A percentile compares a stretch with the other conserved stretches of the same genome.
These are phyloP conservation scores for Botia kubotai DNA, from an alignment of 2,797 vertebrate genomes.

Conservation along the genomic window DNA sequence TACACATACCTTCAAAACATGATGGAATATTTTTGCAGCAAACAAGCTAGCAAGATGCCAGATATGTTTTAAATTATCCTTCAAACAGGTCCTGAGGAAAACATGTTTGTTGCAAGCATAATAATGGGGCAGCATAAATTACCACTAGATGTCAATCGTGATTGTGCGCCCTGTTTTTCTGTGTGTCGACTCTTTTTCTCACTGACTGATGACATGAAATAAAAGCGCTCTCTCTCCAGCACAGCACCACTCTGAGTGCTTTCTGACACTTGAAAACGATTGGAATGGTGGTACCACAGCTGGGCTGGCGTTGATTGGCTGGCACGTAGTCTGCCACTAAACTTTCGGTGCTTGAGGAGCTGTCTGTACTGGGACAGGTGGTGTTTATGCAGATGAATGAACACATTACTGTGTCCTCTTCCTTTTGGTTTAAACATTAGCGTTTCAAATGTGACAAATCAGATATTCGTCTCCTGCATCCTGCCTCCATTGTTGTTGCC, in stretches of 20 bases:
- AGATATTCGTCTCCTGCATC: constrained; percentile 93
- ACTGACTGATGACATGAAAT: constrained; percentile 81
- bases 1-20: constrained; percentile 73
- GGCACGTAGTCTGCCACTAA: constrained; percentile 80
- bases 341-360: constrained; percentile 91
- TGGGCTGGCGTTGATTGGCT: constrained; percentile 80
- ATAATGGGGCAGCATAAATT: constrained; percentile 83
- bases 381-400: constrained; percentile 99
- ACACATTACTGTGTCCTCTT: constrained; percentile 97
- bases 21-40: constrained; percentile 69
- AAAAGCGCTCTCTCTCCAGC: constrained; percentile 78
- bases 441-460: constrained; percentile 99
- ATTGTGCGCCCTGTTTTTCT: constrained; percentile 77
- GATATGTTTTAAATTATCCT: constrained; percentile 81
- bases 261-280: constrained; percentile 82
- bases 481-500: constrained; percentile 85
- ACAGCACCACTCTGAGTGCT: constrained; percentile 73
- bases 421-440: constrained; percentile 99
- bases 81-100: constrained; percentile 72
- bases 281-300: constrained; percentile 78
- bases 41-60: constrained; percentile 71
- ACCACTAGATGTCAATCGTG: constrained; percentile 80
- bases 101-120: constrained; percentile 69
- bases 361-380: constrained; percentile 94
- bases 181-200: constrained; percentile 78